Conservation (phyloP, 2,113 vertebrate species). For the Corynorhinus townsendii region DNA sequence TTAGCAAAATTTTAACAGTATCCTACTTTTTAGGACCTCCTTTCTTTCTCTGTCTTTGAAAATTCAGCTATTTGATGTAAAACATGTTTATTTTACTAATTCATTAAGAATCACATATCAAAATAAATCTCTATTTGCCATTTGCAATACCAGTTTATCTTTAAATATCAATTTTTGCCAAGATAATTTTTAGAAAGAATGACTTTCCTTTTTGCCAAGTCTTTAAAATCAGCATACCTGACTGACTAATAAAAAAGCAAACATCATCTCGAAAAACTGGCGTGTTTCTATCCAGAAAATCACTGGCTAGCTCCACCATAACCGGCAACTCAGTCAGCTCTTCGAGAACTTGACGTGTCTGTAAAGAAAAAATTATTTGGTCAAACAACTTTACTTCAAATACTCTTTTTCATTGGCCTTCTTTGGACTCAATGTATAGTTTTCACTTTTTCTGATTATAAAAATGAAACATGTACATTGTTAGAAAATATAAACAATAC, state of each 20-base stretch:
- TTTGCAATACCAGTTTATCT: not conserved
- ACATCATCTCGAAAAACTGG: constrained; percentile 98
- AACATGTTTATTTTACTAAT: not conserved
- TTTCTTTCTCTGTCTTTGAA: constrained; percentile 10
- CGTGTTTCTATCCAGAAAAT: constrained; percentile 98
- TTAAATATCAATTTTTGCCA: constrained; percentile 11
- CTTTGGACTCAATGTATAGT: not conserved
- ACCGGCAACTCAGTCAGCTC: constrained; percentile 97
- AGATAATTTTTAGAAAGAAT: not conserved
- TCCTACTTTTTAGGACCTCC: constrained; percentile 1
- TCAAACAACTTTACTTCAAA: not conserved
- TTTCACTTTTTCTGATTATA: constrained; percentile 12
- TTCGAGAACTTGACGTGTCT: constrained; percentile 98
- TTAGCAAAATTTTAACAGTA: not conserved
- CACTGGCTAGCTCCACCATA: constrained; percentile 98
- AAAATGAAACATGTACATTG: not conserved
- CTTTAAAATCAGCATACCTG: constrained; percentile 82
- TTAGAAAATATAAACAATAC: constrained; percentile 19
- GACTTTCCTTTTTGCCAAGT: not conserved
- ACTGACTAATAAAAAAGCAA: constrained; percentile 99
- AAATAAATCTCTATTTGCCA: constrained; percentile 2
- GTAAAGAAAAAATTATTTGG: constrained; percentile 17
- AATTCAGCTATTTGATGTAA: not conserved
- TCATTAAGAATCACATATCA: not conserved
- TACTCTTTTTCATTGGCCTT: not conserved